phyloP scores from a whole-genome alignment of 1,140 invertebrate genomes.

The Aleiodes sp. region DNA sequence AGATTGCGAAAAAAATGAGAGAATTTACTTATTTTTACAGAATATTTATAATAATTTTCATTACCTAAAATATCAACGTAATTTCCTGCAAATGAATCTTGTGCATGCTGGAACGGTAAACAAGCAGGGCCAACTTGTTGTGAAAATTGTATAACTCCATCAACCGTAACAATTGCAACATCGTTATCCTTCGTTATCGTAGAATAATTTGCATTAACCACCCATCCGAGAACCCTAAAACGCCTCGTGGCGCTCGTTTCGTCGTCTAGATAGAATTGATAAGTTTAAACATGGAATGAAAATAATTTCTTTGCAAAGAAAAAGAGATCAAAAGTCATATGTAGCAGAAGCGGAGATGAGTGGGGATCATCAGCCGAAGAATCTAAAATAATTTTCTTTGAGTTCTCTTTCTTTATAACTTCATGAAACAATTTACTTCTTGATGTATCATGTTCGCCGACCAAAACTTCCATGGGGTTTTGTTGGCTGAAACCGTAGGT shows the following conservation, averaged over 20 bases:
- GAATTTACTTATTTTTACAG: neutral
- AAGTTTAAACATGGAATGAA: neutral
- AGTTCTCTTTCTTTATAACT: no score
- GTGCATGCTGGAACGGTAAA: slow-evolving; percentile 70
- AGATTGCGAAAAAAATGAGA: slow-evolving; percentile 18
- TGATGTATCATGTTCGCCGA: slow-evolving; percentile 68
- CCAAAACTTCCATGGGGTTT: slow-evolving; percentile 59
- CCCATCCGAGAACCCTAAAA: slow-evolving; percentile 42
- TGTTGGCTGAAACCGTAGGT: slow-evolving; percentile 46
- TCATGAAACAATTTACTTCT: no score
- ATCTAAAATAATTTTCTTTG: no score
- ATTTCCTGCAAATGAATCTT: slow-evolving; percentile 61
- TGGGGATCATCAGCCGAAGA: no score
- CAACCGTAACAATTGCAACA: slow-evolving; percentile 70
- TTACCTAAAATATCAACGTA: slow-evolving; percentile 68
- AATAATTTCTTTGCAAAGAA: neutral
- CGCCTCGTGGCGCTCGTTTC: slow-evolving; percentile 57
- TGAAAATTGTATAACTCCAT: slow-evolving; percentile 64
- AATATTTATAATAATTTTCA: slow-evolving; percentile 28
- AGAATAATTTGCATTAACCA: slow-evolving; percentile 60
- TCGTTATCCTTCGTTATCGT: slow-evolving; percentile 66
- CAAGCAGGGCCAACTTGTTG: slow-evolving; percentile 72
- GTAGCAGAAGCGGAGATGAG: no score
- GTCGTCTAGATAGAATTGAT: slow-evolving; percentile 41
- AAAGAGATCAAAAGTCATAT: no score